Conservation (phyloP, 2,888 invertebrate species). For the Limnephilus rhombicus region DNA sequence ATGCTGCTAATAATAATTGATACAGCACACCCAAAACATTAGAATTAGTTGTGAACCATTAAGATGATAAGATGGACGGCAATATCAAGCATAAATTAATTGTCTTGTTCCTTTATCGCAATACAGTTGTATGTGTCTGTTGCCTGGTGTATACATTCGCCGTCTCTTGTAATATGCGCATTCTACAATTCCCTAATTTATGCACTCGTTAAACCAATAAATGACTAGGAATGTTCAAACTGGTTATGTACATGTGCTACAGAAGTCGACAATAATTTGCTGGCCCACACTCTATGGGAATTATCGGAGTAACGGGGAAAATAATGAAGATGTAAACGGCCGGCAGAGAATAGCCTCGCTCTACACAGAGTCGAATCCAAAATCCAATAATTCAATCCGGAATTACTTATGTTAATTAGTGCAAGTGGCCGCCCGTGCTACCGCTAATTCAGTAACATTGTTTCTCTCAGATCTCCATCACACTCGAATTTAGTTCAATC, state of each 20-base stretch:
- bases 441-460: background rate
- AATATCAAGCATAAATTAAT: background rate
- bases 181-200: slow-evolving; percentile 41
- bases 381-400: slow-evolving; percentile 30
- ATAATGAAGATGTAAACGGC: slow-evolving; percentile 40
- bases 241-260: slow-evolving; percentile 30
- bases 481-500: background rate
- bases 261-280: slow-evolving; percentile 41
- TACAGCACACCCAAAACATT: slow-evolving; percentile 36
- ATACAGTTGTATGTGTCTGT: background rate
- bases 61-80: background rate
- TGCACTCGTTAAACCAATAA: slow-evolving; percentile 44
- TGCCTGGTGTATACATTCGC: background rate
- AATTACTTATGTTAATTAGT: slow-evolving; percentile 38
- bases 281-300: slow-evolving; percentile 40
- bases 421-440: background rate
- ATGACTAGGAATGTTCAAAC: slow-evolving; percentile 41
- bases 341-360: background rate
- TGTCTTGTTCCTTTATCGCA: slow-evolving; percentile 6
- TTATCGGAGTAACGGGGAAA: slow-evolving; percentile 37
- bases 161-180: background rate
- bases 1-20: background rate
- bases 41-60: slow-evolving; percentile 12
- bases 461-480: background rate
- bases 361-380: slow-evolving; percentile 17